Evolutionary conservation across 1,140 invertebrate species (phyloP), one percentile per base, ranked within the genome.

Genomic region (Phthorimaea operculella): DNA sequence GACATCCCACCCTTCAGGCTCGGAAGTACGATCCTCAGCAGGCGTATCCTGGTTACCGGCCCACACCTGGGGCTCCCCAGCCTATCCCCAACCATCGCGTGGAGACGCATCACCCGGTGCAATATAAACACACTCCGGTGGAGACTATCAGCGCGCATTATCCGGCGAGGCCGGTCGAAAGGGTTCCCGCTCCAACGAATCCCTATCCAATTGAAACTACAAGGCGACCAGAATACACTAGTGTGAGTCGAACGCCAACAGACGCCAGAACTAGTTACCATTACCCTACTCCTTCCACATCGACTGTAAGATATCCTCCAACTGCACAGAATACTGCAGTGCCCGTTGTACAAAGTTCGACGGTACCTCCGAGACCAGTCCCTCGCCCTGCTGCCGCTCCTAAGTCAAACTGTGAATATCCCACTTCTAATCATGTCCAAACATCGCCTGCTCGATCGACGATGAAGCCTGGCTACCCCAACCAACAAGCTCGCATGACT

Each of bases 21-120:
- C 61, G 79, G 51, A 85, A 83, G 59, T 83, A 80, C 74, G 82
- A 85, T 64, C 74, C 68, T 21, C 82, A 85, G 63, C 79, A 85
- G 66, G 68, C 74, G 12, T 85, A 83, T 61, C 71, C 82, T 36
- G 80, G 82, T 33, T 85, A 85, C 60, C 70, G 80, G 62, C 76
- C 76, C 47, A 50, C 64, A 12, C 51, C 69, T 17, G 58, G 66
- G 6, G 50, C 66, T 9, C 52, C 68, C 33, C 73, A 82, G 58
- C 56, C 73, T 51, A 53, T 73, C 14, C 70, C 70, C 47, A 76
- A 67, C 52, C 74, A 79, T 57, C 66, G 73, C 34, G 54, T 76
- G 16, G 81, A 82, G 51, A 57, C 64, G 4, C 68, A 73, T 57
- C 76, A 70, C 56, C 68, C 72, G 53, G 45, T 64, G 42, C 70